Conservation (phyloP, 2,888 invertebrate species). For the Abrostola triplasia region DNA sequence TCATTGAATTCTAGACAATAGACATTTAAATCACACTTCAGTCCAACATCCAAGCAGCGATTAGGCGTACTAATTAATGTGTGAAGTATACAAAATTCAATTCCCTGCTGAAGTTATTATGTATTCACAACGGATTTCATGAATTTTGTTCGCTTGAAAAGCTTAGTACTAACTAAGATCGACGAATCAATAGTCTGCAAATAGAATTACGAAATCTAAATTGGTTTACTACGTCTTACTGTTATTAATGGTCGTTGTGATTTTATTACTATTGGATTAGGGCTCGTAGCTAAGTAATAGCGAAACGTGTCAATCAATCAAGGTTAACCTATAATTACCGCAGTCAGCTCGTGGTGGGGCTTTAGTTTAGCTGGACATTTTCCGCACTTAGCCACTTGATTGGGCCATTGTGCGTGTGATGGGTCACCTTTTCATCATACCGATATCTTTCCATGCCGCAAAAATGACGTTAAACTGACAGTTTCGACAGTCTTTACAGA, state of each 20-base stretch:
- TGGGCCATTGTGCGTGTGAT: too few relatives aligned
- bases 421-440: too few relatives aligned
- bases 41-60: neutral
- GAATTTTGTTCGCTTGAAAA: constrained; percentile 4
- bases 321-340: neutral
- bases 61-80: constrained; percentile 10
- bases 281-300: neutral
- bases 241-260: constrained; percentile 19
- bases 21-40: constrained; percentile 19
- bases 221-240: constrained; percentile 14
- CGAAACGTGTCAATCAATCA: neutral
- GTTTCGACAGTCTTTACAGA: too few relatives aligned
- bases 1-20: constrained; percentile 1
- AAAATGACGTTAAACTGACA: too few relatives aligned
- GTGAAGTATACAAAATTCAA: constrained; percentile 14
- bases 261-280: constrained; percentile 4
- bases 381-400: too few relatives aligned
- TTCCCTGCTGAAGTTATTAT: constrained; percentile 5
- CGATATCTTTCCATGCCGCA: too few relatives aligned
- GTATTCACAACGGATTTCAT: constrained; percentile 2
- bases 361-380: too few relatives aligned
- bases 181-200: constrained; percentile 32
- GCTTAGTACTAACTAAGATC: constrained; percentile 12
- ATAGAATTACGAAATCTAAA: constrained; percentile 31
- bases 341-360: too few relatives aligned